Evolutionary conservation across 2,113 vertebrate genomes (phyloP).

Genomic region (Arvicanthis niloticus): DNA sequence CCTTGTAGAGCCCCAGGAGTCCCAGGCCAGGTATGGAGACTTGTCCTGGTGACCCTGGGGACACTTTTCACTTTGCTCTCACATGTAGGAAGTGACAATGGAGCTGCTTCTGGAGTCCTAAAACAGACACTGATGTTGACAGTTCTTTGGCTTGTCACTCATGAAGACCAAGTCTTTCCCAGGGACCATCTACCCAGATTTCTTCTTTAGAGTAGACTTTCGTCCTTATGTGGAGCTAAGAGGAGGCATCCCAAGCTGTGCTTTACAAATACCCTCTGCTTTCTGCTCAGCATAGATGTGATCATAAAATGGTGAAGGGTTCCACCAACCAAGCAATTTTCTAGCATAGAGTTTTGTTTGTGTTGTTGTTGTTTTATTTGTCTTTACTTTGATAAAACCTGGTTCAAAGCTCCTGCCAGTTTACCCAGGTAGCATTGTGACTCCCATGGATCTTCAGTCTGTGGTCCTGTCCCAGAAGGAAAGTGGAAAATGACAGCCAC

Average conservation of each 20-base stretch:
- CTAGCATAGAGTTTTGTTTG: not conserved
- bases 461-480: not conserved
- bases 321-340: not conserved
- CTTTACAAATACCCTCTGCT: not conserved
- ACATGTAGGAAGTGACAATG: not conserved
- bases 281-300: not conserved
- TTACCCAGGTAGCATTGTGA: not conserved
- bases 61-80: not conserved
- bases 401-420: not conserved
- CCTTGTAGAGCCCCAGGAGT: not conserved
- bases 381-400: not conserved
- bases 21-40: not conserved
- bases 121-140: not conserved
- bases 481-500: not conserved
- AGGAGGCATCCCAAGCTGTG: not conserved
- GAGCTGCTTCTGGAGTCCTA: not conserved
- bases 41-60: not conserved
- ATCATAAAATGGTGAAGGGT: not conserved
- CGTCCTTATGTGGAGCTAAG: not conserved
- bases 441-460: not conserved
- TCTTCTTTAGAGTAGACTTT: not conserved
- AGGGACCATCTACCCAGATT: not conserved
- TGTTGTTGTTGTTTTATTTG: not conserved
- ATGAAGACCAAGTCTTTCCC: not conserved
- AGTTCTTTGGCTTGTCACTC: not conserved